These are phyloP conservation scores for Dimorphilus gyrociliatus DNA, from an alignment of 2,888 invertebrate species.

Conservation along the genomic window DNA sequence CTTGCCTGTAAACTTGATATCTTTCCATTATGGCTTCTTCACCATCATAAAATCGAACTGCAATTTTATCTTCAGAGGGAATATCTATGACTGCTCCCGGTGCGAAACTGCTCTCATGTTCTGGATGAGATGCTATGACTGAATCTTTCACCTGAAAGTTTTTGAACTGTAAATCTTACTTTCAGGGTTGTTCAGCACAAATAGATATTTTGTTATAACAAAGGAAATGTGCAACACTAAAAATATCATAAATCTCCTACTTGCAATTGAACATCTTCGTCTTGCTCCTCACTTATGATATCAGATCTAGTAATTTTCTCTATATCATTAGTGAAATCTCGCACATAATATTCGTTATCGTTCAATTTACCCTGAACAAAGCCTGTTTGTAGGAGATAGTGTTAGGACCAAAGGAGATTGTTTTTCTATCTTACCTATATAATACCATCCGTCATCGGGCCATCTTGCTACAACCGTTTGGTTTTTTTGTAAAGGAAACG, in stretches of 20 bases:
- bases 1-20: conserved; percentile 18
- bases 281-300: too few species aligned
- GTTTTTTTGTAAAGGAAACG: conserved; percentile 7
- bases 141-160: conserved; percentile 14
- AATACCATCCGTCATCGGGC: conserved; percentile 36
- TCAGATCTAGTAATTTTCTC: too few species aligned
- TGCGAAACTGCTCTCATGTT: conserved; percentile 23
- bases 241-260: too few species aligned
- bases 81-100: conserved; percentile 19
- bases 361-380: too few species aligned
- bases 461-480: conserved; percentile 32
- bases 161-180: not conserved
- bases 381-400: too few species aligned
- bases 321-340: too few species aligned
- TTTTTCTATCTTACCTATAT: conserved; percentile 16
- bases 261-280: too few species aligned
- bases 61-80: conserved; percentile 9
- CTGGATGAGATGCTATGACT: conserved; percentile 23
- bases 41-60: conserved; percentile 22
- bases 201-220: not conserved
- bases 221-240: too few species aligned
- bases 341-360: too few species aligned
- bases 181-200: not conserved
- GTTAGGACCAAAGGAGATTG: too few species aligned
- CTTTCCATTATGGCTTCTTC: conserved; percentile 13